These are phyloP conservation scores for Trididemnum nubilum DNA, from an alignment of 23 tunicate species.

Conservation along the genomic window DNA sequence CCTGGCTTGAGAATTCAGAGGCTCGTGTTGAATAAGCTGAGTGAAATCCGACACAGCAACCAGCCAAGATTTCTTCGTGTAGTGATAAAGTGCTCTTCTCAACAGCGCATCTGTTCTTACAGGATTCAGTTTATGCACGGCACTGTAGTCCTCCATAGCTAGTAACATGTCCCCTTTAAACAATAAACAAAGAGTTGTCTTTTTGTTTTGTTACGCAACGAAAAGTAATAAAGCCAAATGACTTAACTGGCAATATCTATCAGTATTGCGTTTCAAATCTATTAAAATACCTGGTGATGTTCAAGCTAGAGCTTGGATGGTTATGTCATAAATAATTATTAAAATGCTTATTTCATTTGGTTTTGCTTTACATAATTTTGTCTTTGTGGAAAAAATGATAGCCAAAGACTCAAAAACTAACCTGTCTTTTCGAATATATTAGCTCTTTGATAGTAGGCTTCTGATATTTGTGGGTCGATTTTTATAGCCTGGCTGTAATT, in stretches of 20 bases:
- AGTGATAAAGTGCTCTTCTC: constrained; percentile 64
- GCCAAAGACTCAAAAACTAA: too few relatives aligned
- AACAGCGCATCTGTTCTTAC: constrained; percentile 68
- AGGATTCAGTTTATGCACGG: constrained; percentile 68
- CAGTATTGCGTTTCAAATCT: neutral
- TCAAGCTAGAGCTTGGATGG: too few relatives aligned
- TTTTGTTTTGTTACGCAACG: neutral
- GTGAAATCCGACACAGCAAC: constrained; percentile 72
- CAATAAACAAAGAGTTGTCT: too few relatives aligned
- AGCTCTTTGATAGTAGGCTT: constrained; percentile 79
- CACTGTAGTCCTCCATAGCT: constrained; percentile 91
- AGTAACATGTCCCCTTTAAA: constrained; percentile 88
- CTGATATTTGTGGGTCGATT: constrained; percentile 54
- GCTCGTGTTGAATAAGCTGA: constrained; percentile 65
- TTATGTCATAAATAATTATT: too few relatives aligned
- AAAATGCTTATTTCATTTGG: too few relatives aligned
- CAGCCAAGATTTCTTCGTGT: constrained; percentile 59
- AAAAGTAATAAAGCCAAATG: too few relatives aligned
- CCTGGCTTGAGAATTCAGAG: constrained; percentile 86
- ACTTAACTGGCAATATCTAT: too few relatives aligned
- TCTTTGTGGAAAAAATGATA: too few relatives aligned
- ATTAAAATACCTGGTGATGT: too few relatives aligned
- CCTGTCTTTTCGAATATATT: constrained; percentile 84
- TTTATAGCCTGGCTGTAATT: constrained; percentile 92
- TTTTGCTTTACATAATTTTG: too few relatives aligned